Conservation (phyloP, 2,113 vertebrate genomes). For the Megaceryle maxima region DNA sequence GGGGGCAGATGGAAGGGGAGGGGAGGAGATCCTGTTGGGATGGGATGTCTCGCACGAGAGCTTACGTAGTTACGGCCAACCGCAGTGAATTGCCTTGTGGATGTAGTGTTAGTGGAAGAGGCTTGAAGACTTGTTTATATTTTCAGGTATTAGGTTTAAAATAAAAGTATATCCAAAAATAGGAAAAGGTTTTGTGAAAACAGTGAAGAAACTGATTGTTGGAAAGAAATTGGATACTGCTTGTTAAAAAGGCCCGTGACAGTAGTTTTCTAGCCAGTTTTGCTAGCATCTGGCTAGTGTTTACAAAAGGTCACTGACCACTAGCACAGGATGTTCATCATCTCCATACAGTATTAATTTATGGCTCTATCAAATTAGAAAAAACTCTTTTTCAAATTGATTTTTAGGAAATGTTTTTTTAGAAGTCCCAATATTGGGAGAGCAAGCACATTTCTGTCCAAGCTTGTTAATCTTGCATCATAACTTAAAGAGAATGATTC, state of each 20-base stretch:
- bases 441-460: conserved; percentile 14
- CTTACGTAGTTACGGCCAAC: conserved; percentile 29
- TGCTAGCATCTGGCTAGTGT: conserved; percentile 44
- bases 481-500: conserved; percentile 6
- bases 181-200: conserved; percentile 77
- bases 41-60: neutral
- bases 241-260: neutral
- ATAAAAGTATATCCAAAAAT: conserved; percentile 40
- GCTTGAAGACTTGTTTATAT: conserved; percentile 39
- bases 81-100: conserved; percentile 60
- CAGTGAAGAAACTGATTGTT: conserved; percentile 61
- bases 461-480: neutral
- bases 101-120: conserved; percentile 57
- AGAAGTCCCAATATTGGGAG: neutral
- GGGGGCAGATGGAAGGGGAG: neutral
- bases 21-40: neutral
- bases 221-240: neutral
- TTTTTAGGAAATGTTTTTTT: neutral
- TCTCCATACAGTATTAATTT: conserved; percentile 39
- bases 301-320: conserved; percentile 63
- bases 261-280: neutral
- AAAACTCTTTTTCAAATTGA: neutral
- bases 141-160: conserved; percentile 60
- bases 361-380: conserved; percentile 20
- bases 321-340: conserved; percentile 9